Base-by-base conservation (phyloP, 2,888 invertebrate species). In the Electrophaes corylata region DNA sequence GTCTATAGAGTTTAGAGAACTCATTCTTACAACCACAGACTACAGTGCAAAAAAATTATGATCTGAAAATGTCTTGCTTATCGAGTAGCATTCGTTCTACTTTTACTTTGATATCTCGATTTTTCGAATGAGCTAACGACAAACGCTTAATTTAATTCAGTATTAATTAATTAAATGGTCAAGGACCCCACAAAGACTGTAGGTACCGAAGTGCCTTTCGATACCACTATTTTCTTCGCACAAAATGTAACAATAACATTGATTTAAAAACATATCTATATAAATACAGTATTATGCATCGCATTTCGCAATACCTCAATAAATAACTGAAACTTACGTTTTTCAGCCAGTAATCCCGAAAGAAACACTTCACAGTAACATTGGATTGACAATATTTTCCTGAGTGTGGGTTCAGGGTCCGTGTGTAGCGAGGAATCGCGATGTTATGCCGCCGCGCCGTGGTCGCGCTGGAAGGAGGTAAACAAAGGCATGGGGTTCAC, bases 341-440 rank as follows among this genome's bases (percentile, higher is more conserved):
- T 29, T 39, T 6, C 39, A 23, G 20, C 26, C 43, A 23, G 19
- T 2, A 40, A 14, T 20, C 31, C 23, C 8, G n/a, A 11, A 11
- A 3, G 40, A 1, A 44, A n/a, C 45, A 45, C 45, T 19, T 56
- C 26, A 56, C 39, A 14, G 20, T 11, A 49, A 26, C 56, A 56
- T 39, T 44, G 43, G 6, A 35, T 12, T 26, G 33, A 11, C 23
- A 26, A 14, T 35, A 26, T 10, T 12, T 37, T 16, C 29, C 14
- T n/a, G 23, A 12, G 4, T 31, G 18, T 16, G 16, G 1, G 37
- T 18, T n/a, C 2, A 3, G 11, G 39, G 39, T n/a, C 23, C 19
- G 37, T 31, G 35, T 23, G 52, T 11, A 37, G 26, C 44, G 37
- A 18, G 26, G 11, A 2, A 8, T 26, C 45, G 29, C 52, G 45